A percentile compares a stretch with the other conserved stretches of the same genome.
Conservation (phyloP, 2,113 vertebrate genomes). For the Syngnathoides biaculeatus region DNA sequence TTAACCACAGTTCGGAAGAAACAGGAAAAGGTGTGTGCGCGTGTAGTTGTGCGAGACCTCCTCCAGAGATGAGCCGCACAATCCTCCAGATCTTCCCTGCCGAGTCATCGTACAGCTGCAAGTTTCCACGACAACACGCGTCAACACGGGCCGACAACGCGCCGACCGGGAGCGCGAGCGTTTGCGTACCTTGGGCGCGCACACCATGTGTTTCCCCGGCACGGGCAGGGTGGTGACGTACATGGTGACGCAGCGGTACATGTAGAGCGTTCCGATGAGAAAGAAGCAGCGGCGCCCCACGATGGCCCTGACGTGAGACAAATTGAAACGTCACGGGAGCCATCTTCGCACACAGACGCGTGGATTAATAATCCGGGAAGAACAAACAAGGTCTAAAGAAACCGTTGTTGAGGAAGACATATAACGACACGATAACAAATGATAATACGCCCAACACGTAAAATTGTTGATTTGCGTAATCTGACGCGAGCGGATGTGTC, state of each 20-base stretch:
- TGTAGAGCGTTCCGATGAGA: constrained; percentile 91
- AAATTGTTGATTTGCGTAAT: no score
- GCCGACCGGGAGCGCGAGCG: background rate
- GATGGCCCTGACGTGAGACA: constrained; percentile 76
- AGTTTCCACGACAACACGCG: background rate
- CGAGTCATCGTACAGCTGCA: constrained; percentile 61
- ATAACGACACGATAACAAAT: no score
- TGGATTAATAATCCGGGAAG: no score
- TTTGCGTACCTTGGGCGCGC: constrained; percentile 77
- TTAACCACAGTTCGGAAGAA: no score
- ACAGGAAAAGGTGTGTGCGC: background rate
- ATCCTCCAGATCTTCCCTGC: constrained; percentile 64
- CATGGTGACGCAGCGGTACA: constrained; percentile 96
- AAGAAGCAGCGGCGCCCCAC: constrained; percentile 92
- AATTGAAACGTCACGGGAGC: background rate
- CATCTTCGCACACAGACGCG: no score
- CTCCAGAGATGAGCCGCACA: constrained; percentile 60
- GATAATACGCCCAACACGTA: no score
- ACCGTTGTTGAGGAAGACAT: no score
- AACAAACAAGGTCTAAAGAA: no score
- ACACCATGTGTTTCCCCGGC: constrained; percentile 92
- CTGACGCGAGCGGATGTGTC: no score
- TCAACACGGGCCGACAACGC: background rate
- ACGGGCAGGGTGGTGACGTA: constrained; percentile 95
- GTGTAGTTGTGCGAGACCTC: constrained; percentile 36